Conservation (phyloP, 2,797 vertebrate species). For the Oryzias sinensis region DNA sequence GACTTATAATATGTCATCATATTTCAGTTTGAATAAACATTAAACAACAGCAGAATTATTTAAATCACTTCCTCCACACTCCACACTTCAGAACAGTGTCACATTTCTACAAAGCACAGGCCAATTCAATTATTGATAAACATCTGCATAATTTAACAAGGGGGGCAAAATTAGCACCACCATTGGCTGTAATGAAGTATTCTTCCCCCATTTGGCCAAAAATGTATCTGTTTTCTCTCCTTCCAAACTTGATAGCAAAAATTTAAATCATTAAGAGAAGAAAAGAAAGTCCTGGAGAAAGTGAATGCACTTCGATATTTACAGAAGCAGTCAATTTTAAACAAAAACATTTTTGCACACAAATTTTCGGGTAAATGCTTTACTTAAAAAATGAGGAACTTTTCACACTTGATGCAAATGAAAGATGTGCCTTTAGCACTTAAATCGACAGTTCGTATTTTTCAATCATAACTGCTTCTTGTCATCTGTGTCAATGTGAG, state of each 20-base stretch:
- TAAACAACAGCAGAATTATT: no score
- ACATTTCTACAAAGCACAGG: no score
- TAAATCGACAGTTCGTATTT: slow-evolving; percentile 20
- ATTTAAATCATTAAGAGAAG: background rate
- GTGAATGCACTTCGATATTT: background rate
- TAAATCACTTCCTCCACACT: slow-evolving; percentile 2
- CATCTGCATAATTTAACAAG: background rate
- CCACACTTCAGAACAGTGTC: no score
- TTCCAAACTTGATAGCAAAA: background rate
- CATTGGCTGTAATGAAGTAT: background rate
- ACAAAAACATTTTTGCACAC: slow-evolving; percentile 6
- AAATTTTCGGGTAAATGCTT: slow-evolving; percentile 5
- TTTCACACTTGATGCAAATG: slow-evolving; percentile 33
- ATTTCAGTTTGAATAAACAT: no score
- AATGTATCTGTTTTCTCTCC: background rate
- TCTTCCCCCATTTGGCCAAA: background rate
- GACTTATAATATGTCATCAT: no score
- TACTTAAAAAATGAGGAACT: no score
- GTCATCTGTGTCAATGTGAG: slow-evolving; percentile 52
- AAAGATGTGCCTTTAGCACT: slow-evolving; percentile 25
- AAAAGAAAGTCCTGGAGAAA: background rate
- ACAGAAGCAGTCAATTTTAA: background rate
- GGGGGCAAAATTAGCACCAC: background rate
- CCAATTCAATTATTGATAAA: background rate
- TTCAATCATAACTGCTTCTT: slow-evolving; percentile 48